These are phyloP conservation scores for Peromyscus attwateri DNA, from an alignment of 2,797 vertebrate genomes.

Conservation along the genomic window DNA sequence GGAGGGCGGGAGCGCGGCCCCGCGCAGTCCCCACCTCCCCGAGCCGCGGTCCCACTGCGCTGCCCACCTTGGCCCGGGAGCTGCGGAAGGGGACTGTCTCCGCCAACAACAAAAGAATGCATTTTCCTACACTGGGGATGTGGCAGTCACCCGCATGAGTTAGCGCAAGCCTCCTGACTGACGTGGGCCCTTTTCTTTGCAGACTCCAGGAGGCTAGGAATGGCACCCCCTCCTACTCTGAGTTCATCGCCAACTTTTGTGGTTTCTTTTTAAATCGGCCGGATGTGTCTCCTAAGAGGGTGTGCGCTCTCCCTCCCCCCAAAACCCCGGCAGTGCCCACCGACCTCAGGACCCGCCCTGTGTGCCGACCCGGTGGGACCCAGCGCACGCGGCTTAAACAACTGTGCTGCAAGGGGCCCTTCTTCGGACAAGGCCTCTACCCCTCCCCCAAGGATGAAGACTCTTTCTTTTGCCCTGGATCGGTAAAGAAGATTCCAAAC, in stretches of 20 bases:
- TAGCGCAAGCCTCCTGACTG: not conserved
- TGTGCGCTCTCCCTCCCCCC: not conserved
- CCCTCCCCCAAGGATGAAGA: not conserved
- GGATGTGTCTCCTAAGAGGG: constrained; percentile 1
- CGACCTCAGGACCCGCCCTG: not conserved
- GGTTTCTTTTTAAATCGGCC: not conserved
- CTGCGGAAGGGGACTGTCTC: not conserved
- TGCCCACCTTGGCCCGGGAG: constrained; percentile 54
- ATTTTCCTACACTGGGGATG: constrained; percentile 20
- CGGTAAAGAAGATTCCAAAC: not conserved
- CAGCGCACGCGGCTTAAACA: no score
- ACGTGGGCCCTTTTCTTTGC: not conserved
- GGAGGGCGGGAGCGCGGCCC: constrained; percentile 74
- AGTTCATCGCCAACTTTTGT: constrained; percentile 44
- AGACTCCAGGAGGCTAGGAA: not conserved
- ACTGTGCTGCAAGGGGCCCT: not conserved
- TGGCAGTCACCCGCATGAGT: constrained; percentile 5
- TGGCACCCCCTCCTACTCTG: not conserved
- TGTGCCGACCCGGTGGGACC: not conserved
- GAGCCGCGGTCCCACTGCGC: not conserved
- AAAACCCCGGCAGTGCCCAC: not conserved
- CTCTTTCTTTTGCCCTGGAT: constrained; percentile 21
- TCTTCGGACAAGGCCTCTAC: not conserved
- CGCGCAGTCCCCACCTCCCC: constrained; percentile 64
- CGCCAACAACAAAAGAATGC: constrained; percentile 74